phyloP scores from a whole-genome alignment of 2,797 vertebrate species.

The Pristis pectinata region DNA sequence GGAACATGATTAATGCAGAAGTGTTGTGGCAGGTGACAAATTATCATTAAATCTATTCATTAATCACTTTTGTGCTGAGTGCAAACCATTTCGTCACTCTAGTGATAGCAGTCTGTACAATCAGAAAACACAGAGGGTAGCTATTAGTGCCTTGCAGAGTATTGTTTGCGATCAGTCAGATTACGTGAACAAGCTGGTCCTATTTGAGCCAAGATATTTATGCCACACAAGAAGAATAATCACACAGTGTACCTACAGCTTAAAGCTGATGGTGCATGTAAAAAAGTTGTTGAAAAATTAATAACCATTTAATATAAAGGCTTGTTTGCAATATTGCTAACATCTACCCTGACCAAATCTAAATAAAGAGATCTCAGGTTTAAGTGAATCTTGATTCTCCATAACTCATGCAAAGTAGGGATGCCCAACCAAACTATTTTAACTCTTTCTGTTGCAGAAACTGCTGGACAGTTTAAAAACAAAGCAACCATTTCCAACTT shows the following conservation, averaged over 20 bases:
- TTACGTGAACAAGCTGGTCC: neutral
- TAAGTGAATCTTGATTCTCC: neutral
- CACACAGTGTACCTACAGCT: neutral
- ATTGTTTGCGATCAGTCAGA: neutral
- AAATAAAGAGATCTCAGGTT: neutral
- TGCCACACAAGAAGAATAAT: neutral
- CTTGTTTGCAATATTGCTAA: neutral
- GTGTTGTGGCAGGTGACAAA: constrained; percentile 72
- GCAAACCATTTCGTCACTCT: constrained; percentile 18
- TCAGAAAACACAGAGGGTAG: constrained; percentile 5
- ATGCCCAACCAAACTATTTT: neutral
- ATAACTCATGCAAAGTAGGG: neutral
- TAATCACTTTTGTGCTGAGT: constrained; percentile 61
- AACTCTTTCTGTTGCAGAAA: neutral
- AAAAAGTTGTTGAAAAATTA: neutral
- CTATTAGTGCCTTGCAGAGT: neutral
- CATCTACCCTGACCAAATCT: neutral
- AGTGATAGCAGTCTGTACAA: constrained; percentile 12
- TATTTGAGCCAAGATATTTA: neutral
- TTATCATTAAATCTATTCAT: constrained; percentile 70
- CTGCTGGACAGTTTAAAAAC: neutral
- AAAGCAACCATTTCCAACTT: neutral
- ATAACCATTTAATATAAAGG: neutral
- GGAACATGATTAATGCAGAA: constrained; percentile 66
- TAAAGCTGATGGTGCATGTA: neutral